Percentiles rank a stretch among this genome's conserved stretches.
Evolutionary conservation across 2,113 vertebrate genomes (phyloP).

Genomic region (Ptilonorhynchus violaceus): DNA sequence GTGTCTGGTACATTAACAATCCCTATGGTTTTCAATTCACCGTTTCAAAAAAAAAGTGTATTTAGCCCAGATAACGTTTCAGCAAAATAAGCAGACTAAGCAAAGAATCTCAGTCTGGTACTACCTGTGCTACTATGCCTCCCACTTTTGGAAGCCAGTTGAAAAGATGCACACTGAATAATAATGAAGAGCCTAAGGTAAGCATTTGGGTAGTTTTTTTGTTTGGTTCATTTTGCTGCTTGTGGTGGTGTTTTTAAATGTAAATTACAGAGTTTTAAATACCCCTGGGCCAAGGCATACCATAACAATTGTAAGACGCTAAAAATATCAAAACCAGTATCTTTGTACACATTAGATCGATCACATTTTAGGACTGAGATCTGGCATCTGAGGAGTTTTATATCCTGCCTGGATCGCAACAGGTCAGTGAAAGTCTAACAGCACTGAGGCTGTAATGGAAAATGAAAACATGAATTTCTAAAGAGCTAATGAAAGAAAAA

Average conservation of each 20-base stretch:
- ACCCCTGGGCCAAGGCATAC: not conserved
- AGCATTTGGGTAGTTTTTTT: not conserved
- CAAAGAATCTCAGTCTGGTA: not conserved
- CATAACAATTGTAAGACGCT: not conserved
- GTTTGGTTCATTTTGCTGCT: not conserved
- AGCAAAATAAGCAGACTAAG: not conserved
- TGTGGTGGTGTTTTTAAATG: not conserved
- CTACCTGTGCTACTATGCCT: not conserved
- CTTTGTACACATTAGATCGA: not conserved
- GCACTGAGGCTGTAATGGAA: not conserved
- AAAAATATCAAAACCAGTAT: not conserved
- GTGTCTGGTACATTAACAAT: not conserved
- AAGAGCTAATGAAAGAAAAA: not conserved
- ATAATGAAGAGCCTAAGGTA: not conserved
- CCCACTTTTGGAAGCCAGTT: not conserved
- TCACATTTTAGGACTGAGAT: not conserved
- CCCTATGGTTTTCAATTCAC: rapidly evolving
- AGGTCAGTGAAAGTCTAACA: not conserved
- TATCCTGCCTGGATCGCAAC: not conserved
- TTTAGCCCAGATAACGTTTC: not conserved
- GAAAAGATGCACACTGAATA: not conserved
- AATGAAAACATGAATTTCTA: not conserved
- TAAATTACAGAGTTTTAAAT: not conserved
- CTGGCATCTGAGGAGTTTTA: not conserved
- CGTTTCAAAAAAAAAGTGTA: not conserved